phyloP scores from a whole-genome alignment of 2,797 vertebrate genomes.

The Sphaeramia orbicularis region DNA sequence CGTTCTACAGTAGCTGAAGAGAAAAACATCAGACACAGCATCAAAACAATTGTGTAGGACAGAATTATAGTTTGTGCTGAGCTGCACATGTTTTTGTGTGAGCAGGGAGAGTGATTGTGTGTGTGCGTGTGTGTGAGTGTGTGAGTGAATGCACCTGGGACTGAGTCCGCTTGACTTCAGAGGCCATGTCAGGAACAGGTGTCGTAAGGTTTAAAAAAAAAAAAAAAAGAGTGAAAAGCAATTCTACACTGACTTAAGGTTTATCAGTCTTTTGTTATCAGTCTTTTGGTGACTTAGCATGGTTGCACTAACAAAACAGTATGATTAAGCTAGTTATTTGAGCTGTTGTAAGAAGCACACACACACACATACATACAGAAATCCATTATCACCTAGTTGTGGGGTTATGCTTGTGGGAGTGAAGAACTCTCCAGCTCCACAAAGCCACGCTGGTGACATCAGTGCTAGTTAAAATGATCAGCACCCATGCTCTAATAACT shows the following conservation, averaged over 20 bases:
- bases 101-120: not conserved
- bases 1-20: slow-evolving; percentile 46
- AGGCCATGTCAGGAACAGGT: slow-evolving; percentile 65
- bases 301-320: slow-evolving; percentile 1
- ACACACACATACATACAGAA: slow-evolving; percentile 27
- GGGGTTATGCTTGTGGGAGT: slow-evolving; percentile 61
- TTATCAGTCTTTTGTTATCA: not conserved
- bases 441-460: slow-evolving; percentile 57
- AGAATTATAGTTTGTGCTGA: slow-evolving; percentile 48
- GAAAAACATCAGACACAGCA: slow-evolving; percentile 43
- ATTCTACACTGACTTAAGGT: slow-evolving; percentile 8
- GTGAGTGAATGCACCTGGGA: slow-evolving; percentile 30
- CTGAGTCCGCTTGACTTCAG: slow-evolving; percentile 40
- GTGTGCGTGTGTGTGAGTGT: not conserved
- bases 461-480: slow-evolving; percentile 49
- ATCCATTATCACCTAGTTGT: slow-evolving; percentile 53
- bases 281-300: not conserved
- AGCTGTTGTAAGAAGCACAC: slow-evolving; percentile 30
- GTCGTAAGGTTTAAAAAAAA: slow-evolving; percentile 25
- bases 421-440: slow-evolving; percentile 40
- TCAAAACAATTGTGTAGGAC: slow-evolving; percentile 48
- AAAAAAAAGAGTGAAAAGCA: not conserved
- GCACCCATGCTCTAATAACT: slow-evolving; percentile 66
- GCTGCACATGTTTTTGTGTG: slow-evolving; percentile 24
- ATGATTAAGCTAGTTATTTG: slow-evolving; percentile 29